Evolutionary conservation across 2,113 vertebrate genomes (phyloP).

Genomic region (Oreochromis tanganicae): DNA sequence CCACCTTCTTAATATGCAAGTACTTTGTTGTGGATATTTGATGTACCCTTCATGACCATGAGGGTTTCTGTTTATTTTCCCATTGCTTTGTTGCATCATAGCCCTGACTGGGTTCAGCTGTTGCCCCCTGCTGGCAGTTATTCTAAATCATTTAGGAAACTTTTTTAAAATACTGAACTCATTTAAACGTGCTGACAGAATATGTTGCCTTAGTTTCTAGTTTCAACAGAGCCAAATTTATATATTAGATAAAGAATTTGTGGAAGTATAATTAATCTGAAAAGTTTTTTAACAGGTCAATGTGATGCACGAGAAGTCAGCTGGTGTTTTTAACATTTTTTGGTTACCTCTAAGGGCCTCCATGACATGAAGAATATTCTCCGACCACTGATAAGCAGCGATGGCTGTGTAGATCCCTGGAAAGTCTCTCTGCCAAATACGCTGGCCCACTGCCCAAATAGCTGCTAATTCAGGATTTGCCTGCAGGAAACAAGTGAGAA

Average conservation of each 20-base stretch:
- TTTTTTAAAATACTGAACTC: background rate
- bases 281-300: background rate
- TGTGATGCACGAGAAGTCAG: background rate
- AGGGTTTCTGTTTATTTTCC: background rate
- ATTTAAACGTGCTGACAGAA: background rate
- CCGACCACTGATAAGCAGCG: conserved; percentile 85
- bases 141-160: background rate
- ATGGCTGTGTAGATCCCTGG: conserved; percentile 91
- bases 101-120: background rate
- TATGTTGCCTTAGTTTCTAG: background rate
- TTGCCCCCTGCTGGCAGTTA: background rate
- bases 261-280: background rate
- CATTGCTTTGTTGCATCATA: background rate
- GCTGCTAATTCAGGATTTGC: conserved; percentile 87
- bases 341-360: conserved; percentile 88
- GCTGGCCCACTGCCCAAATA: conserved; percentile 91
- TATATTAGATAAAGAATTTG: background rate
- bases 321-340: background rate
- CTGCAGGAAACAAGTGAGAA: conserved; percentile 62
- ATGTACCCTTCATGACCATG: background rate
- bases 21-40: background rate
- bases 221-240: background rate
- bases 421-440: conserved; percentile 96
- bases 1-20: background rate
- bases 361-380: conserved; percentile 90